Evolutionary conservation across 2,888 invertebrate species (phyloP), one percentile per base, ranked within the genome.

Genomic region (Ectobius pallidus): DNA sequence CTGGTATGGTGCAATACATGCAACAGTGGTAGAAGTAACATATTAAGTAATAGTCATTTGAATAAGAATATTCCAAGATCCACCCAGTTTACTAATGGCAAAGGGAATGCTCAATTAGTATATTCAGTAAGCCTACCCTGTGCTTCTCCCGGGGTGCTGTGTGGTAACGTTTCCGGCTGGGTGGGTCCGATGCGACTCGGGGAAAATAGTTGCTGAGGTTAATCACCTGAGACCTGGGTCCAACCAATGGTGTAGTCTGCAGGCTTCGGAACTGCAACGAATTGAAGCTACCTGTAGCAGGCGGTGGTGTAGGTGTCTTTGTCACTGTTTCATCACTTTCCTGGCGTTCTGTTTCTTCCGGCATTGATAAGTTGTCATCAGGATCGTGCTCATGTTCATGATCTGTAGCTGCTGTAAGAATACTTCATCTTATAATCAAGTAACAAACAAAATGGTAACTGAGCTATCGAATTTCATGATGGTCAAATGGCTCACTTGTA

Each of bases 61-160:
- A n/a, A n/a, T n/a, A n/a, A n/a, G n/a, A n/a, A n/a, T n/a, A n/a
- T n/a, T n/a, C n/a, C n/a, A n/a, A n/a, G n/a, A n/a, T n/a, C n/a
- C n/a, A n/a, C n/a, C n/a, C n/a, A n/a, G n/a, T n/a, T n/a, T n/a
- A n/a, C n/a, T n/a, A n/a, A n/a, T n/a, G n/a, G n/a, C n/a, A n/a
- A n/a, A n/a, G n/a, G n/a, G n/a, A n/a, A n/a, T n/a, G n/a, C n/a
- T n/a, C n/a, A n/a, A n/a, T n/a, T n/a, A n/a, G n/a, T n/a, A n/a
- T n/a, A n/a, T n/a, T n/a, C n/a, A n/a, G n/a, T n/a, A n/a, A n/a
- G n/a, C 79, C 81, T 80, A 87, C 88, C 84, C 87, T 85, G 79
- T 87, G 86, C 78, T 87, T 88, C 77, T 88, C 88, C 77, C 88
- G 83, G 0, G 88, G 87, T 9, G 87, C 86, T 3, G 88, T 88